Evolutionary conservation across 2,797 vertebrate species (phyloP), one percentile per base, ranked within the genome.

Genomic region (Fratercula arctica): DNA sequence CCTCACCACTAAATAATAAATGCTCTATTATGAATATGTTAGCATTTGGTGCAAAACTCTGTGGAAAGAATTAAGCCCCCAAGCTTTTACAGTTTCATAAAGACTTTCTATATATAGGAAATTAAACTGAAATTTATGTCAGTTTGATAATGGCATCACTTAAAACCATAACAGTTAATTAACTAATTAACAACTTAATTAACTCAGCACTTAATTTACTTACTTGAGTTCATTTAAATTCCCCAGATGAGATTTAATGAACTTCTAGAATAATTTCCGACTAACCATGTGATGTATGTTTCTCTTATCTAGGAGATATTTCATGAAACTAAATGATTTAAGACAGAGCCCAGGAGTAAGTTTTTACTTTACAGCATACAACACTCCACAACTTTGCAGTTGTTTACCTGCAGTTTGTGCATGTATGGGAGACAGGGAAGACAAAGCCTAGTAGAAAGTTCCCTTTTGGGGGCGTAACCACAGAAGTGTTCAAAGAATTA

Each of bases 181-280:
- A 98, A 98, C 98, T 98, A 98, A 98, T 98, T 98, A 98, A 98
- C 98, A 98, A 98, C 97, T 97, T 98, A 98, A 98, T 98, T 98
- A 98, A 98, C 97, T 98, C 98, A 98, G 97, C 97, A 97, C 85
- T 98, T 98, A 98, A 98, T 98, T 98, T 98, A 98, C 96, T 98
- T 98, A 98, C 97, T 98, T 98, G 97, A 97, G 87, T 98, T 98
- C 97, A 97, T 97, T 98, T 98, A 97, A 97, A 98, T 98, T 98
- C 97, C 97, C 98, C 87, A 97, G 97, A 98, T 97, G 91, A 97
- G 95, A 97, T 97, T 98, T 98, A 98, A 98, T 98, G 97, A 98
- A 98, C 78, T 98, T 98, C 97, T 85, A 79, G 88, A 97, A 92
- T 97, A 97, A 97, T 98, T 98, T 97, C 97, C 97, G 97, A 97